These are phyloP conservation scores for Eristalinus sepulchralis DNA, from an alignment of 2,888 invertebrate genomes.

Conservation along the genomic window DNA sequence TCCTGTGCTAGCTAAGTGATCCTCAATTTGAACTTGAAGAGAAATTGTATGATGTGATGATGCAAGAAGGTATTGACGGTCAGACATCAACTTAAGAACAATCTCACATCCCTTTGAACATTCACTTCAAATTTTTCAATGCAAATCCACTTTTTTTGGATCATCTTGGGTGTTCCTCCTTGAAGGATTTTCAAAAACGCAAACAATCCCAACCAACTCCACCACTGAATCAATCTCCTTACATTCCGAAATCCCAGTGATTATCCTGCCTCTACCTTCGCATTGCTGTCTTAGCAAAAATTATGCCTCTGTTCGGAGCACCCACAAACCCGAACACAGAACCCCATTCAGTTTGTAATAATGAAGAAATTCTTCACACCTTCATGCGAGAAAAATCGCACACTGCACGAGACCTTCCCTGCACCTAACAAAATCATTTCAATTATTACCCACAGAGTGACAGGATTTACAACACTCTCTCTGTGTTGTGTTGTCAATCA, in stretches of 20 bases:
- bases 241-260: too few relatives aligned
- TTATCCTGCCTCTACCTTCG: background rate
- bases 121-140: too few relatives aligned
- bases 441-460: conserved; percentile 27
- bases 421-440: background rate
- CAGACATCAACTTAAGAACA: too few relatives aligned
- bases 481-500: conserved; percentile 28
- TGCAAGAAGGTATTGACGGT: too few relatives aligned
- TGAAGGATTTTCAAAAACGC: too few relatives aligned
- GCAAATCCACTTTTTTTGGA: too few relatives aligned
- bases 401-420: background rate
- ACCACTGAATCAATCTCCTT: background rate
- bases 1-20: too few relatives aligned
- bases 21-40: too few relatives aligned
- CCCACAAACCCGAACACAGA: background rate
- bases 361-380: conserved; percentile 61
- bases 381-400: conserved; percentile 43
- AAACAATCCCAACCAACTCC: background rate
- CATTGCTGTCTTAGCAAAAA: background rate
- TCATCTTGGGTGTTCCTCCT: background rate
- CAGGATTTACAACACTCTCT: conserved; percentile 30
- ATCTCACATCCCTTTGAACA: too few relatives aligned
- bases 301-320: background rate
- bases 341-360: conserved; percentile 1
- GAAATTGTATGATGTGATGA: too few relatives aligned